phyloP scores from a whole-genome alignment of 37 sponge, comb jelly and placozoan genomes.

The Aphrocallistes beatrix region DNA sequence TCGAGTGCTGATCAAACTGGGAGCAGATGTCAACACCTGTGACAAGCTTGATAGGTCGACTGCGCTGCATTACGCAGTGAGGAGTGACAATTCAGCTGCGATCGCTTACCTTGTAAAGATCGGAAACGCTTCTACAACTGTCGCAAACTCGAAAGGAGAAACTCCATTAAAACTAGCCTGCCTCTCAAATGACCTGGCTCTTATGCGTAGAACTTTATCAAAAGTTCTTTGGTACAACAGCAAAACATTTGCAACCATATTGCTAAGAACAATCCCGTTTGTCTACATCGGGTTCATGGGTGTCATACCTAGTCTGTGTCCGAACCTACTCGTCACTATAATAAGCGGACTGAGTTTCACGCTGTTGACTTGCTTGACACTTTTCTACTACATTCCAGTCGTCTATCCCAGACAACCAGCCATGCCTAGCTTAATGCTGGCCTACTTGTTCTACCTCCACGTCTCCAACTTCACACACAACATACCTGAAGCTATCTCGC shows the following conservation, averaged over 20 bases:
- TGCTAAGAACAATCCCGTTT: background rate
- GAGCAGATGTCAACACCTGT: background rate
- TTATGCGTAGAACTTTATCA: background rate
- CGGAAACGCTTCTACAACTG: background rate
- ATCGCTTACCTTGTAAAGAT: background rate
- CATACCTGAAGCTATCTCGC: background rate
- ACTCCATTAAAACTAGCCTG: background rate
- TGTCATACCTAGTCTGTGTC: background rate
- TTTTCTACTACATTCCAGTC: background rate
- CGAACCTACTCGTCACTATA: background rate
- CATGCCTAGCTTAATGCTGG: conserved; percentile 12
- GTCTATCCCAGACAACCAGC: background rate
- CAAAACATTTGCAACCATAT: background rate
- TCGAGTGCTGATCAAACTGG: background rate
- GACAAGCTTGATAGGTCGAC: background rate
- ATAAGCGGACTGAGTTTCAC: background rate
- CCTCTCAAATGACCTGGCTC: background rate
- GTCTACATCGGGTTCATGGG: conserved; percentile 8
- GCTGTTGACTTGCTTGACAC: background rate
- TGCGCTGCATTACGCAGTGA: conserved; percentile 8
- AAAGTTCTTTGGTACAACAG: background rate
- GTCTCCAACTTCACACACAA: background rate
- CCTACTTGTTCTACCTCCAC: background rate
- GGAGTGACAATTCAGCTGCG: background rate
- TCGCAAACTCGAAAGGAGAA: background rate